Base-by-base conservation (phyloP, 2,797 vertebrate species). In the Hephaestus fuliginosus region DNA sequence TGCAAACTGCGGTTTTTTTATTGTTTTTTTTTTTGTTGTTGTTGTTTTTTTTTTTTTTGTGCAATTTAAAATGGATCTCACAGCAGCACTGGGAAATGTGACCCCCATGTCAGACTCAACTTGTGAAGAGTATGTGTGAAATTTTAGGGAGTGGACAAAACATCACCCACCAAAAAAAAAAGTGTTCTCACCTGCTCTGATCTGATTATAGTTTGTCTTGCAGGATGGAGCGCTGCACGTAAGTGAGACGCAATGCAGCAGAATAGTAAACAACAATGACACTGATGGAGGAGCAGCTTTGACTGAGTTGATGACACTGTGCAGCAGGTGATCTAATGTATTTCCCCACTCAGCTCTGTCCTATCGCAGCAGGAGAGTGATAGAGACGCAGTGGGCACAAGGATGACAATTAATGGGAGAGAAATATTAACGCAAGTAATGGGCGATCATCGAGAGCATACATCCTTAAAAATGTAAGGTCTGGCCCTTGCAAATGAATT, bases 241-340 rank as follows among this genome's bases (percentile, higher is more conserved):
- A 61, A 84, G 67, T 86, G 39, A 85, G 82, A 89, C 10, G 57
- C 74, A 84, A 7, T 81, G 71, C 86, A 81, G 74, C 66, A 79
- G 46, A 80, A 73, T 70, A 53, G 62, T 84, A 89, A 88, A 85
- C 80, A 83, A 67, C 70, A 62, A 72, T 87, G 81, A 84, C 81
- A 88, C 14, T 86, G 86, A 89, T 89, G 71, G 69, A 87, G 74
- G 61, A 80, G 76, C 75, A 30, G 79, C 78, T 71, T 80, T 82
- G 68, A 79, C 78, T 78, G 43, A 84, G 78, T 61, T 84, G 72
- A 91, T 86, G 86, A 86, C 62, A 80, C 65, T 57, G 72, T 81
- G 71, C 49, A 56, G 25, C 68, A 62, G 53, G 52, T 64, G 60
- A 74, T 76, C 66, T 44, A 73, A 85, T 62, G 76, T 28, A 79